phyloP scores from a whole-genome alignment of 2,888 invertebrate species.

The Thereva nobilitata region DNA sequence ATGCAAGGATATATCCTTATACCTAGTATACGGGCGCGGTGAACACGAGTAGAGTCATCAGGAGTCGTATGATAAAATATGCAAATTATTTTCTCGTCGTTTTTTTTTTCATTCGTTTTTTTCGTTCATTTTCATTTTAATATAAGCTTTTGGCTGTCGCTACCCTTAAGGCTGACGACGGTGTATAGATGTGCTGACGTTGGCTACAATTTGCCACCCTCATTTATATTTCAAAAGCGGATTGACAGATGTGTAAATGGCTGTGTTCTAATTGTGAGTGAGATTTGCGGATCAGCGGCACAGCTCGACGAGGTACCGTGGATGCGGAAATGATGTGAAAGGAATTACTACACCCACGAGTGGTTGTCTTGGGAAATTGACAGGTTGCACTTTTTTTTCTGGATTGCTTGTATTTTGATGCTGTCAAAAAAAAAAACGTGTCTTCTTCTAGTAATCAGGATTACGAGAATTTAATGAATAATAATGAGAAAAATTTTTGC shows the following conservation, averaged over 20 bases:
- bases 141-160: conserved; percentile 17
- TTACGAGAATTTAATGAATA: no score
- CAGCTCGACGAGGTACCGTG: neutral
- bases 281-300: conserved; percentile 30
- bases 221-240: conserved; percentile 30
- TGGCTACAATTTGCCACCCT: conserved; percentile 1
- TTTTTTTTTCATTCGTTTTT: conserved; percentile 6
- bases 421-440: no score
- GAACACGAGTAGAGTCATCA: conserved; percentile 8
- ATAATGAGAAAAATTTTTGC: no score
- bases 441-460: no score
- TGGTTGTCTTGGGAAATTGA: conserved; percentile 31
- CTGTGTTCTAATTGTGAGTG: conserved; percentile 30
- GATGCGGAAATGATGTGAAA: conserved; percentile 24
- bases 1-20: neutral
- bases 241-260: conserved; percentile 36
- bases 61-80: conserved; percentile 30
- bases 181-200: no score
- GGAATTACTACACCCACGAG: conserved; percentile 27
- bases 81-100: conserved; percentile 24
- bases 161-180: conserved; percentile 7
- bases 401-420: neutral
- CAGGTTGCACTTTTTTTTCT: conserved; percentile 30
- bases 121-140: conserved; percentile 30
- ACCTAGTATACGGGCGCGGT: conserved; percentile 1